phyloP scores from a whole-genome alignment of 2,888 invertebrate genomes.

The Zhengitettix transpicula region DNA sequence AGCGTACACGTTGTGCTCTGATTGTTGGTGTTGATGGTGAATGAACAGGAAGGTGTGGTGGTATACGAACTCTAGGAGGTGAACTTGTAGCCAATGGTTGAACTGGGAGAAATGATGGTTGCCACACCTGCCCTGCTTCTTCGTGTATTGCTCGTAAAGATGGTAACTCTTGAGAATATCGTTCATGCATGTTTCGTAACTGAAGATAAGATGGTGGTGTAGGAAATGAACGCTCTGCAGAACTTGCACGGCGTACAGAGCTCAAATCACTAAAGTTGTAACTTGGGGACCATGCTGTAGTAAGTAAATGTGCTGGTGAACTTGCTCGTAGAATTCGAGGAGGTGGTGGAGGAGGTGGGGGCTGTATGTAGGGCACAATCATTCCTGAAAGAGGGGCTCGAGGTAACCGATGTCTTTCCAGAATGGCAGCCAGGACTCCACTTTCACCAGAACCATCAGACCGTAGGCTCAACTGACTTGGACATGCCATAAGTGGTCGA shows the following conservation, averaged over 20 bases:
- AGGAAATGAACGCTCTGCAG: slow-evolving; percentile 58
- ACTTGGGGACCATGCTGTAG: slow-evolving; percentile 42
- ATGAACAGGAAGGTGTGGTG: slow-evolving; percentile 24
- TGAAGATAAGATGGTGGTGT: slow-evolving; percentile 48
- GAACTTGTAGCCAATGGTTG: slow-evolving; percentile 43
- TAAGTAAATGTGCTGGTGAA: slow-evolving; percentile 7
- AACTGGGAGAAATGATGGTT: slow-evolving; percentile 36
- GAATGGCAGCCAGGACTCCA: slow-evolving; percentile 19
- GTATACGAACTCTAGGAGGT: slow-evolving; percentile 19
- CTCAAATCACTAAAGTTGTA: slow-evolving; percentile 74
- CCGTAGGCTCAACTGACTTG: slow-evolving; percentile 48
- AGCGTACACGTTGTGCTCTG: slow-evolving; percentile 40
- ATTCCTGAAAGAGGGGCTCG: background rate
- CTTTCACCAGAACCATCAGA: slow-evolving; percentile 45
- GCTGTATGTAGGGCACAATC: background rate
- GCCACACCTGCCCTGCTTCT: slow-evolving; percentile 25
- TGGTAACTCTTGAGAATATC: slow-evolving; percentile 57
- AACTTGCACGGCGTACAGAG: slow-evolving; percentile 67
- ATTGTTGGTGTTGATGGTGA: slow-evolving; percentile 22
- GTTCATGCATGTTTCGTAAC: slow-evolving; percentile 43
- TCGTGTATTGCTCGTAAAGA: slow-evolving; percentile 54
- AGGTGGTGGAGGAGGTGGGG: slow-evolving; percentile 3
- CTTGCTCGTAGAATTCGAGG: slow-evolving; percentile 21
- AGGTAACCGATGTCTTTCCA: slow-evolving; percentile 14
- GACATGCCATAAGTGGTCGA: slow-evolving; percentile 42